Evolutionary conservation across 2,113 vertebrate species (phyloP).

Genomic region (Daphoenositta chrysoptera): DNA sequence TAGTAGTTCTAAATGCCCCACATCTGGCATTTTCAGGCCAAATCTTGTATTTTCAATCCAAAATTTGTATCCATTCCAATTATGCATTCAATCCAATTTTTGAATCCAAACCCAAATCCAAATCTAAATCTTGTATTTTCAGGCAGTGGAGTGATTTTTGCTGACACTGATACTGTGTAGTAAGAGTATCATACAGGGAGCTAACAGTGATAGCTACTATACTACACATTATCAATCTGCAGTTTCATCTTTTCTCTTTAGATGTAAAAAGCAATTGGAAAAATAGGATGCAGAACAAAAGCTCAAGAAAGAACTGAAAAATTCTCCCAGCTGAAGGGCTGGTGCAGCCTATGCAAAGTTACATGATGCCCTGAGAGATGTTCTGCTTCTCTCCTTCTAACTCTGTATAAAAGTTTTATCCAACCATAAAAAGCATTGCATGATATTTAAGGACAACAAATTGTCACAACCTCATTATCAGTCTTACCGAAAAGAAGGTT

Average conservation of each 20-base stretch:
- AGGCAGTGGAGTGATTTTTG: not conserved
- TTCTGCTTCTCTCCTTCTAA: not conserved
- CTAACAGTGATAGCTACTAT: not conserved
- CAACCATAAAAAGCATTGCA: not conserved
- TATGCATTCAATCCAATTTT: not conserved
- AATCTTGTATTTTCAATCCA: not conserved
- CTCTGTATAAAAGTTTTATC: not conserved
- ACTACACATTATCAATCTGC: not conserved
- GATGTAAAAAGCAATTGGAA: not conserved
- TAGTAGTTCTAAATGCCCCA: not conserved
- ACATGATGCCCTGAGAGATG: not conserved
- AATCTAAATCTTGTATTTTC: not conserved
- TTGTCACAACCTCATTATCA: not conserved
- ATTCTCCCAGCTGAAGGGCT: not conserved
- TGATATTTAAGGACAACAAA: not conserved
- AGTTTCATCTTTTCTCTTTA: not conserved
- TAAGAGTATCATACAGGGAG: not conserved
- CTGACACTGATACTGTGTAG: not conserved
- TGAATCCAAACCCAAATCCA: not conserved
- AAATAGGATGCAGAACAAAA: not conserved
- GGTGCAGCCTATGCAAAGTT: not conserved
- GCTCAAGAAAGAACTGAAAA: not conserved
- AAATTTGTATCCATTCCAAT: not conserved
- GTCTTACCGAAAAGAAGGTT: not conserved
- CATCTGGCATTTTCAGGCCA: not conserved